Percentiles rank a stretch among this genome's conserved stretches.
These are phyloP conservation scores for Neotoxoptera formosana DNA, from an alignment of 1,140 invertebrate genomes.

Conservation along the genomic window DNA sequence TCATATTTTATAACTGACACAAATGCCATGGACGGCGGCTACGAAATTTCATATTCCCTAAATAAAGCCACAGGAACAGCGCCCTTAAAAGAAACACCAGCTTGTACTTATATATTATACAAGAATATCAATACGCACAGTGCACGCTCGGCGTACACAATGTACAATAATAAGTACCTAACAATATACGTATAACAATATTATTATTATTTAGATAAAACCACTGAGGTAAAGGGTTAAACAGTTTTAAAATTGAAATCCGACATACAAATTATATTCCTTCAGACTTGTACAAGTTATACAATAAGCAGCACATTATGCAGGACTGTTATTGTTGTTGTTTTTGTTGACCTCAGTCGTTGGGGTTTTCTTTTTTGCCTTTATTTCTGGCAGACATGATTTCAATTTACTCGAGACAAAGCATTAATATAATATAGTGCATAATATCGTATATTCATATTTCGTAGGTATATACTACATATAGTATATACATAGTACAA, in stretches of 20 bases:
- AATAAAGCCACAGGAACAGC: too few relatives aligned
- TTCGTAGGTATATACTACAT: too few relatives aligned
- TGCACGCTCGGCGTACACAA: too few relatives aligned
- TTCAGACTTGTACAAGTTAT: background rate
- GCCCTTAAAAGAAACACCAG: background rate
- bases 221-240: background rate
- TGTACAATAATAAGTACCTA: background rate
- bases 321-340: background rate
- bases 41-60: too few relatives aligned
- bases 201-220: background rate
- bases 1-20: too few relatives aligned
- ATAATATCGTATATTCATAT: background rate
- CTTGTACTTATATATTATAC: background rate
- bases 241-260: background rate
- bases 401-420: background rate
- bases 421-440: background rate
- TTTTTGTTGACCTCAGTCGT: background rate
- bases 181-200: background rate
- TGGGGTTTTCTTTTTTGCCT: background rate
- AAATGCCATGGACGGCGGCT: too few relatives aligned
- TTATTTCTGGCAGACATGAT: conserved; percentile 4
- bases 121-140: too few relatives aligned
- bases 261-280: background rate
- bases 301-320: background rate
- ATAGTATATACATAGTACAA: background rate